Conservation (phyloP, 2,113 vertebrate genomes). For the Tinamus guttatus region DNA sequence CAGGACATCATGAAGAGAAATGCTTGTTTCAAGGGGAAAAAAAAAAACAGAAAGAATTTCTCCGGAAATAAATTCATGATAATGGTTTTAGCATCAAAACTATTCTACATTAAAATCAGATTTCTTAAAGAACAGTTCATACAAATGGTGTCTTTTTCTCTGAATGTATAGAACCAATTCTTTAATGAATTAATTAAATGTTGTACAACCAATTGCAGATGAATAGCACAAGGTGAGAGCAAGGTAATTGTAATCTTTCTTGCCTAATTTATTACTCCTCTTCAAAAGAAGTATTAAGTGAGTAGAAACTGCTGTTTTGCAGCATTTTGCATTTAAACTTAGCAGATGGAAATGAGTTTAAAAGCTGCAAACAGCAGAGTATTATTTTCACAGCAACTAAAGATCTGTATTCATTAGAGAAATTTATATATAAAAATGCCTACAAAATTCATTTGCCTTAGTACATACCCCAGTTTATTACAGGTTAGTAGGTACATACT, state of each 20-base stretch:
- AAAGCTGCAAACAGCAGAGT: neutral
- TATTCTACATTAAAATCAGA: neutral
- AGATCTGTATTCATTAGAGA: neutral
- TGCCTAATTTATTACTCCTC: neutral
- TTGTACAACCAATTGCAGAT: neutral
- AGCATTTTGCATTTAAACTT: neutral
- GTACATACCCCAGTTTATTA: neutral
- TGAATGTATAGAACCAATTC: neutral
- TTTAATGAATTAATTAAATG: neutral
- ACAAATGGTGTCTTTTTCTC: neutral
- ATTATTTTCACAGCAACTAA: neutral
- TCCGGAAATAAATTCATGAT: neutral
- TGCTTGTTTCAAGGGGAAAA: neutral
- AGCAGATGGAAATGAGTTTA: neutral
- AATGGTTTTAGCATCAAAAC: neutral
- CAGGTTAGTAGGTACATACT: neutral
- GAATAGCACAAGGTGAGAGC: neutral
- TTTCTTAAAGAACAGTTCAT: neutral
- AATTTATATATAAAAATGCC: neutral
- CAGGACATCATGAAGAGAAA: neutral
- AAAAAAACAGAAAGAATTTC: neutral
- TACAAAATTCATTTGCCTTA: neutral
- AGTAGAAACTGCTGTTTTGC: neutral
- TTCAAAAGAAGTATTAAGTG: neutral
- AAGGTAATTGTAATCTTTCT: neutral